A percentile compares a stretch with the other conserved stretches of the same genome.
These are phyloP conservation scores for Lithophane ornitopus DNA, from an alignment of 2,888 invertebrate genomes.

Conservation along the genomic window DNA sequence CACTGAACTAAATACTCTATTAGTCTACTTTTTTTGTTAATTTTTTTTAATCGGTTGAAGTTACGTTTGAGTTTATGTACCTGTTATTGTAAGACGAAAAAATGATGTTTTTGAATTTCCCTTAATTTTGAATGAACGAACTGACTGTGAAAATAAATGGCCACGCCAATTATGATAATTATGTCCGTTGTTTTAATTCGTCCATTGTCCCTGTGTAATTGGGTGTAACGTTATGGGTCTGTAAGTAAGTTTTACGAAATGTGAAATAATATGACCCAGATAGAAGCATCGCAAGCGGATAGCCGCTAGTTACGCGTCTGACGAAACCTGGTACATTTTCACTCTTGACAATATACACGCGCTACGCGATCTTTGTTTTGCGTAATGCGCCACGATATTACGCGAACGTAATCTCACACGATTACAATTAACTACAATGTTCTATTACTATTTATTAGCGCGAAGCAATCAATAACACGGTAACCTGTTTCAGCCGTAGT, in stretches of 20 bases:
- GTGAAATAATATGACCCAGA: constrained; percentile 86
- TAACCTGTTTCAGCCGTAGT: constrained; percentile 37
- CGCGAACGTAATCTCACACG: constrained; percentile 65
- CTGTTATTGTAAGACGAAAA: constrained; percentile 83
- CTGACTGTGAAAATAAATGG: constrained; percentile 73
- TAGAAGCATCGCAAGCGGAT: constrained; percentile 81
- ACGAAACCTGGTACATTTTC: constrained; percentile 80
- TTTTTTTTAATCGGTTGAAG: constrained; percentile 83
- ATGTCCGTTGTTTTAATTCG: constrained; percentile 73
- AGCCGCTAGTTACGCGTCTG: constrained; percentile 74
- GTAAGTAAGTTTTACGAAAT: constrained; percentile 84
- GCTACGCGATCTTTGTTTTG: constrained; percentile 81
- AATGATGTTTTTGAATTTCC: constrained; percentile 61
- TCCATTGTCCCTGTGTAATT: constrained; percentile 72
- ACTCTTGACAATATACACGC: constrained; percentile 84
- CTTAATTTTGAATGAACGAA: constrained; percentile 67
- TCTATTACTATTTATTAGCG: constrained; percentile 54
- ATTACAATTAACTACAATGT: constrained; percentile 61
- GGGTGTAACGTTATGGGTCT: constrained; percentile 76
- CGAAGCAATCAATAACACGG: constrained; percentile 41
- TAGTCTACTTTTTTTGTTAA: constrained; percentile 80
- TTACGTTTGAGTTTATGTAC: constrained; percentile 90
- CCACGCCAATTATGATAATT: constrained; percentile 64
- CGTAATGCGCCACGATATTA: constrained; percentile 73
- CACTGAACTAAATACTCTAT: constrained; percentile 86